These are phyloP conservation scores for Protobothrops mucrosquamatus DNA, from an alignment of 2,113 vertebrate species.

Conservation along the genomic window DNA sequence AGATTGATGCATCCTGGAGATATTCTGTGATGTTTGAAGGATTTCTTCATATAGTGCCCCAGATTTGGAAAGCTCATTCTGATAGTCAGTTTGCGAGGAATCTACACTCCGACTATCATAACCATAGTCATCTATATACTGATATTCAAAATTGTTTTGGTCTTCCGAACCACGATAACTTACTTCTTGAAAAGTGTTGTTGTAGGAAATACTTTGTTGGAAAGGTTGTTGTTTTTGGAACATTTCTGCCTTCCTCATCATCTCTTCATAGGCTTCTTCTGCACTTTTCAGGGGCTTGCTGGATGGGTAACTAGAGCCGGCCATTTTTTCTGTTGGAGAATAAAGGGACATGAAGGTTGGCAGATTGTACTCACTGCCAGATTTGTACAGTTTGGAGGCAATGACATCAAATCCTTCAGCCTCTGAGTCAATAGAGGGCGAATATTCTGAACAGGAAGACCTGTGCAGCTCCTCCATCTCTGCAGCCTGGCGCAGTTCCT, in stretches of 20 bases:
- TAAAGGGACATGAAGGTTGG: conserved; percentile 97
- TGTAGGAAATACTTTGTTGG: conserved; percentile 67
- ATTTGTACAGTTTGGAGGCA: conserved; percentile 89
- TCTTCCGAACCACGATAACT: conserved; percentile 62
- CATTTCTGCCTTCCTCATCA: conserved; percentile 97
- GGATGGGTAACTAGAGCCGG: conserved; percentile 69
- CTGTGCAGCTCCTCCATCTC: conserved; percentile 99
- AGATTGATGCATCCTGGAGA: conserved; percentile 75
- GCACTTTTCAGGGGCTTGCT: conserved; percentile 93
- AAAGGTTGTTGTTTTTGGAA: conserved; percentile 85
- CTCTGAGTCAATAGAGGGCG: conserved; percentile 95
- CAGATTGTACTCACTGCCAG: conserved; percentile 94
- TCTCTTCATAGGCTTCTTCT: conserved; percentile 97
- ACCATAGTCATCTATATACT: conserved; percentile 78
- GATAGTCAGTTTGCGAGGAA: conserved; percentile 69
- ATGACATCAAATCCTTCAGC: conserved; percentile 89
- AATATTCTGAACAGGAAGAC: conserved; percentile 97
- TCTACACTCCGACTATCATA: conserved; percentile 52
- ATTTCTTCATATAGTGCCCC: conserved; percentile 89
- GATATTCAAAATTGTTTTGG: conserved; percentile 72
- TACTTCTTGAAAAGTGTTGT: conserved; percentile 66
- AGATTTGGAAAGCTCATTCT: conserved; percentile 66
- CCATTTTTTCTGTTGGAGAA: conserved; percentile 86
- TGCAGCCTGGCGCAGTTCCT: conserved; percentile 92
- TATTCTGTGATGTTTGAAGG: conserved; percentile 78